phyloP scores from a whole-genome alignment of 2,113 vertebrate genomes.

The Triplophysa dalaica region DNA sequence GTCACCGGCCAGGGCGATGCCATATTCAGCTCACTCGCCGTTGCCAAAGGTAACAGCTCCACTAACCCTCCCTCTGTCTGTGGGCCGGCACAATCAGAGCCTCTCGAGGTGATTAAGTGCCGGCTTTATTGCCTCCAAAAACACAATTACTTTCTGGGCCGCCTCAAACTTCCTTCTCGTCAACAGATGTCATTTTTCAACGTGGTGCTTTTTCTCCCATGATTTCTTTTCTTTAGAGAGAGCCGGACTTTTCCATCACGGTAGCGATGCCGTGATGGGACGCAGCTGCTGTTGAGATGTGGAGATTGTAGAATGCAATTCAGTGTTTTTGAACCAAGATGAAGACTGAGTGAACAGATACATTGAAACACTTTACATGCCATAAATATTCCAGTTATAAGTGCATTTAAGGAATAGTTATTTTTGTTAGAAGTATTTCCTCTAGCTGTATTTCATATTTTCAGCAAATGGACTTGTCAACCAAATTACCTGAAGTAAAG shows the following conservation, averaged over 20 bases:
- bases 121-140: conserved; percentile 84
- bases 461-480: too few relatives aligned
- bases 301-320: neutral
- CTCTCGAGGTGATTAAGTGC: conserved; percentile 81
- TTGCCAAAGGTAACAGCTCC: conserved; percentile 85
- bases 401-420: neutral
- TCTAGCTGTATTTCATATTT: neutral
- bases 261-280: conserved; percentile 73
- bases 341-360: conserved; percentile 3
- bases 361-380: neutral
- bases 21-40: conserved; percentile 67
- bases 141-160: conserved; percentile 82
- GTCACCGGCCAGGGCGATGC: conserved; percentile 70
- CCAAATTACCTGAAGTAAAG: too few relatives aligned
- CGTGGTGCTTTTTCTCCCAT: conserved; percentile 85
- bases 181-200: conserved; percentile 90
- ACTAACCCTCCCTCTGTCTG: conserved; percentile 71
- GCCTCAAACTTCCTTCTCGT: conserved; percentile 78
- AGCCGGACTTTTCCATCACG: conserved; percentile 81
- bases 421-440: neutral
- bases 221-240: conserved; percentile 60
- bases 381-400: neutral
- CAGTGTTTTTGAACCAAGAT: conserved; percentile 22
- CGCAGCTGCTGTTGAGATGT: conserved; percentile 62
- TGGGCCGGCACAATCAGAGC: conserved; percentile 61